Conservation (phyloP, 2,888 invertebrate species). For the Drosophila melanocephala region DNA sequence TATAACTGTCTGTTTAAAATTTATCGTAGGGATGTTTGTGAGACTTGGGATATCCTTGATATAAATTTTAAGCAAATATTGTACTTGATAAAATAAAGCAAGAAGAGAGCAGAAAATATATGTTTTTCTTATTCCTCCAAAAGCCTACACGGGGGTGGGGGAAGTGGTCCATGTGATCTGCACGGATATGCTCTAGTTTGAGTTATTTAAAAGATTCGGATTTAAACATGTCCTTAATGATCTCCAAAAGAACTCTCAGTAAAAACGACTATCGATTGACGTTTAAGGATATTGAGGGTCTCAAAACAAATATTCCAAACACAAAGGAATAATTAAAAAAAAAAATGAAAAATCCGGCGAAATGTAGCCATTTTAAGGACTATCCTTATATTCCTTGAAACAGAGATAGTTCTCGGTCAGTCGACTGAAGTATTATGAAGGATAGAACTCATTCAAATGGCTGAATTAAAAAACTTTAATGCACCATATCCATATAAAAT, state of each 20-base stretch:
- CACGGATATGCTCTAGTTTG: not conserved
- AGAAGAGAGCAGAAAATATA: conserved; percentile 52
- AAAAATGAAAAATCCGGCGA: no score
- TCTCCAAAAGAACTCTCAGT: not conserved
- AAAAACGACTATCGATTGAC: not conserved
- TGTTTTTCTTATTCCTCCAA: not conserved
- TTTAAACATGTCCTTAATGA: not conserved
- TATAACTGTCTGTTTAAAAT: conserved; percentile 26
- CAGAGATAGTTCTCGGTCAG: no score
- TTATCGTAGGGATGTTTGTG: conserved; percentile 22
- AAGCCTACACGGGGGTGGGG: not conserved
- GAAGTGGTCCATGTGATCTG: not conserved
- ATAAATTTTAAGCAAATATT: conserved; percentile 31
- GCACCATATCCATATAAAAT: not conserved
- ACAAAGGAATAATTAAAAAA: no score
- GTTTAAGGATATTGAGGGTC: not conserved
- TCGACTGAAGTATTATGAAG: no score
- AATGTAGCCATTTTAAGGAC: no score
- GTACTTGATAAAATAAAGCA: conserved; percentile 54
- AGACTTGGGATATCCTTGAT: conserved; percentile 7
- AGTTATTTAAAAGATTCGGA: not conserved
- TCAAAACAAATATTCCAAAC: not conserved
- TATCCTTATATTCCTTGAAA: no score
- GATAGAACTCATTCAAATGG: no score
- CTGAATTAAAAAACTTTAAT: not conserved